phyloP scores from a whole-genome alignment of 2,113 vertebrate species.

The Oophaga pumilio region DNA sequence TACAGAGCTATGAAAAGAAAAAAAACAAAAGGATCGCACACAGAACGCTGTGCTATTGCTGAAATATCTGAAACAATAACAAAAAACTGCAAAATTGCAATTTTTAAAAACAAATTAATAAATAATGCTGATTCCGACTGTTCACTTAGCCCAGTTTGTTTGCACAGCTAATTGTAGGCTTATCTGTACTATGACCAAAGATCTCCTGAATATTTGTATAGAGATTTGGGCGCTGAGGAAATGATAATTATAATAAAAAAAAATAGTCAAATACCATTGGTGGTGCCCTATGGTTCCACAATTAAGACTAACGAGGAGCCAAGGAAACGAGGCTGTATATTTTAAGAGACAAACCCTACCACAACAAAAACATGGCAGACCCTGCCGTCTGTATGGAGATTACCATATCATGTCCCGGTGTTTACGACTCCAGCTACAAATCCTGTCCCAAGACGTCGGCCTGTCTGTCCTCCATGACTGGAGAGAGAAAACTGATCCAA shows the following conservation, averaged over 20 bases:
- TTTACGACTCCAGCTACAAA: not conserved
- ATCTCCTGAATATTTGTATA: conserved; percentile 2
- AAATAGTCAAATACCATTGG: not conserved
- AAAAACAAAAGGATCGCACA: not conserved
- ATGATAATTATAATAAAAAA: not conserved
- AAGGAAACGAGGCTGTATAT: not conserved
- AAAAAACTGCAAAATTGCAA: not conserved
- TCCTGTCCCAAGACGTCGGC: not conserved
- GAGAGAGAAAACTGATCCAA: not conserved
- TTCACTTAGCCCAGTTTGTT: not conserved
- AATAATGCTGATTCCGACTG: not conserved
- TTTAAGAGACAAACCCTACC: not conserved
- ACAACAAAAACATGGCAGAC: not conserved
- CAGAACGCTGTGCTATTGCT: not conserved
- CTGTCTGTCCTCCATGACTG: not conserved
- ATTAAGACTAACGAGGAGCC: conserved; percentile 5
- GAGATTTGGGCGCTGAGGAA: not conserved
- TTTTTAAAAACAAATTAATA: not conserved
- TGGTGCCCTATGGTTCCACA: not conserved
- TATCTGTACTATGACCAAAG: not conserved
- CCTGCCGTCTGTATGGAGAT: not conserved
- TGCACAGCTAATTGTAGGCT: not conserved
- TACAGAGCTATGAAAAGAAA: not conserved
- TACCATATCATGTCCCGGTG: not conserved
- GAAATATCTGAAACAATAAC: not conserved